These are phyloP conservation scores for Calameuta filiformis DNA, from an alignment of 2,888 invertebrate species.

Conservation along the genomic window DNA sequence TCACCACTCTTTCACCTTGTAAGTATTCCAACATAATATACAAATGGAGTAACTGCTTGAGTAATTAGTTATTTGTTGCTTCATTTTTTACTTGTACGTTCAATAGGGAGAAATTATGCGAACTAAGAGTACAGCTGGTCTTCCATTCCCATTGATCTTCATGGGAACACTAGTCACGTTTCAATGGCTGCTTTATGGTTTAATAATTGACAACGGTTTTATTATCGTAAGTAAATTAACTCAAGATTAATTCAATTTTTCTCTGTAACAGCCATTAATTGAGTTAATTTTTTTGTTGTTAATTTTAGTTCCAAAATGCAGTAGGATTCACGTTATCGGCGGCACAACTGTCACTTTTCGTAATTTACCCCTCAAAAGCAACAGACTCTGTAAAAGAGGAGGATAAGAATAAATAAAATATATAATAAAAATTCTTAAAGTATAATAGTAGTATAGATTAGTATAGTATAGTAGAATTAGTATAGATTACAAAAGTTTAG, in stretches of 20 bases:
- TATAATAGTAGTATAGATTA: not conserved
- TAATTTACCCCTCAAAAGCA: conserved; percentile 72
- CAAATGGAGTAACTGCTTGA: conserved; percentile 11
- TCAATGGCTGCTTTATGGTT: conserved; percentile 85
- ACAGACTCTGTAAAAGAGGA: not conserved
- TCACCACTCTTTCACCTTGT: conserved; percentile 79
- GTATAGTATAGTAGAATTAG: too few species aligned
- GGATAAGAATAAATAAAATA: not conserved
- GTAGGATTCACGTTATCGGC: conserved; percentile 73
- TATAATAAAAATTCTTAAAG: not conserved
- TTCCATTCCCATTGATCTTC: conserved; percentile 90
- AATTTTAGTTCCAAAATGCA: conserved; percentile 75
- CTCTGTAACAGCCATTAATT: conserved; percentile 11
- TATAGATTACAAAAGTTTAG: too few species aligned
- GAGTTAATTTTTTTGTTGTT: conserved; percentile 26
- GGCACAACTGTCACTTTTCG: conserved; percentile 76
- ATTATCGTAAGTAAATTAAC: conserved; percentile 74
- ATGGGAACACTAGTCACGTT: conserved; percentile 83
- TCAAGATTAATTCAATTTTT: conserved; percentile 27
- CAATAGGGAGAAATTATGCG: conserved; percentile 79
- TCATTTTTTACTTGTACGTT: not conserved
- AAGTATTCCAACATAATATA: conserved; percentile 56
- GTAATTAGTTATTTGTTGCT: not conserved
- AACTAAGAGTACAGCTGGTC: conserved; percentile 83
- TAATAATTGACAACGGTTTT: conserved; percentile 80